Percentiles rank a stretch among this genome's conserved stretches.
These are phyloP conservation scores for Spilogale gracilis DNA, from an alignment of 2,113 vertebrate species.

Conservation along the genomic window DNA sequence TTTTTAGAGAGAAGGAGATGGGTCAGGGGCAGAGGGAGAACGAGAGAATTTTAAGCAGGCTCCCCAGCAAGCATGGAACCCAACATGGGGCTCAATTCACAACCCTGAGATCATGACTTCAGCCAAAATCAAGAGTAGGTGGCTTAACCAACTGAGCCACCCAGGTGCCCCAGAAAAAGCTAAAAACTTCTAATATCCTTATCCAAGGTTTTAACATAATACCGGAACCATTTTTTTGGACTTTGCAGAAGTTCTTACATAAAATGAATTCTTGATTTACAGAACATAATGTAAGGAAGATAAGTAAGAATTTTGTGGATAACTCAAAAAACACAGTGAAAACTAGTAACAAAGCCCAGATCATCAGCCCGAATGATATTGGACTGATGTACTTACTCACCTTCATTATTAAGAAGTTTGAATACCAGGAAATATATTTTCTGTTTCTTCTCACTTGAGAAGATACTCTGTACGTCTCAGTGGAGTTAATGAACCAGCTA, in stretches of 20 bases:
- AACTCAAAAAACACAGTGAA: not conserved
- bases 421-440: not conserved
- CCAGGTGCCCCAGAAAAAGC: not conserved
- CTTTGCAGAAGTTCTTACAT: not conserved
- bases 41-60: not conserved
- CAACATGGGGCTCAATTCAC: not conserved
- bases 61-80: not conserved
- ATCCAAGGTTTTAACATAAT: not conserved
- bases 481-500: not conserved
- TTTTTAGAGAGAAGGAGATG: not conserved
- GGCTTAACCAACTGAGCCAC: not conserved
- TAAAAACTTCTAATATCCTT: not conserved
- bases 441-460: not conserved
- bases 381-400: not conserved
- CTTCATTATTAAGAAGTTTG: not conserved
- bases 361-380: not conserved
- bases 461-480: not conserved
- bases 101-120: not conserved
- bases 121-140: not conserved
- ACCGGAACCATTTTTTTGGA: not conserved
- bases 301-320: not conserved
- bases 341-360: not conserved
- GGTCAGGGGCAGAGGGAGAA: not conserved
- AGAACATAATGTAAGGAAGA: not conserved
- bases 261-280: not conserved